Conservation (phyloP, 2,888 invertebrate species). For the Tortrix viridana region DNA sequence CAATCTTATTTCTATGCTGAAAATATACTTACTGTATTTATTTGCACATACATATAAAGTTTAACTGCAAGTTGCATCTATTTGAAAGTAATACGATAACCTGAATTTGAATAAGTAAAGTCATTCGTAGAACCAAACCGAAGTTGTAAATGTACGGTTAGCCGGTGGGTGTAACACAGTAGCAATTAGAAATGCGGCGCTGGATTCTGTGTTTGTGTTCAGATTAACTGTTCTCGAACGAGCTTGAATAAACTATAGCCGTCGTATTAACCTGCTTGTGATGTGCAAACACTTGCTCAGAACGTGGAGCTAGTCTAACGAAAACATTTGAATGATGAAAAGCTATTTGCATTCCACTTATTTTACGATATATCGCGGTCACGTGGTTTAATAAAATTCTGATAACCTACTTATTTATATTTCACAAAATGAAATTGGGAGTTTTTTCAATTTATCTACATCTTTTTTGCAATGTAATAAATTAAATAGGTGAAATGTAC, state of each 20-base stretch:
- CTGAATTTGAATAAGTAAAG: constrained; percentile 37
- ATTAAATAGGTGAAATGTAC: constrained; percentile 1
- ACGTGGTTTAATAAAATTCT: too few relatives aligned
- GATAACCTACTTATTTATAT: too few relatives aligned
- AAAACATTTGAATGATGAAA: too few relatives aligned
- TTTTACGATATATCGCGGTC: too few relatives aligned
- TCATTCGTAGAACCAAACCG: constrained; percentile 39
- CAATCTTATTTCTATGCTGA: too few relatives aligned
- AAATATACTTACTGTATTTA: too few relatives aligned
- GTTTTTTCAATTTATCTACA: too few relatives aligned
- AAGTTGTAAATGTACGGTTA: constrained; percentile 46
- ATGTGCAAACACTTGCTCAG: background rate
- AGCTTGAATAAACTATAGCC: constrained; percentile 37
- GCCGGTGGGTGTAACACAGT: constrained; percentile 52
- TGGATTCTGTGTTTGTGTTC: constrained; percentile 41
- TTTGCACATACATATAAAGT: background rate
- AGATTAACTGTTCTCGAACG: constrained; percentile 30
- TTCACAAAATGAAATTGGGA: too few relatives aligned
- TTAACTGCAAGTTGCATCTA: background rate
- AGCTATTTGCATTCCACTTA: too few relatives aligned
- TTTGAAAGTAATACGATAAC: constrained; percentile 34
- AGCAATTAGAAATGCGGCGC: constrained; percentile 54
- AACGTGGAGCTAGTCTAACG: background rate
- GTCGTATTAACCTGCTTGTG: background rate
- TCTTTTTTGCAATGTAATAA: too few relatives aligned